Percentiles rank a stretch among this genome's conserved stretches.
These are phyloP conservation scores for Mechanitis messenoides DNA, from an alignment of 2,888 invertebrate species.

Conservation along the genomic window DNA sequence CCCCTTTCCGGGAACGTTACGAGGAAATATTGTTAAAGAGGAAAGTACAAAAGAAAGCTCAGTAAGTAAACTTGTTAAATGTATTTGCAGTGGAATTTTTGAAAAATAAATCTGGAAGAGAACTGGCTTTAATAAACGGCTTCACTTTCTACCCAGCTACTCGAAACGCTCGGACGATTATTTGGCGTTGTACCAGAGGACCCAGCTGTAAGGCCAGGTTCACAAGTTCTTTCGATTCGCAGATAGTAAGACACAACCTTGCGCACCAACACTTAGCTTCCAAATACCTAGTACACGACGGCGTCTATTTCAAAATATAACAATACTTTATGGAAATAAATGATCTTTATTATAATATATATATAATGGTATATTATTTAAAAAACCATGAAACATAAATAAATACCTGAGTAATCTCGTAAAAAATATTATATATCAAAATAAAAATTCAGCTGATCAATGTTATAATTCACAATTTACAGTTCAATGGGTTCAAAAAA, in stretches of 20 bases:
- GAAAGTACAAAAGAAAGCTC: too few species aligned
- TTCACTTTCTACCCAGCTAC: slow-evolving; percentile 30
- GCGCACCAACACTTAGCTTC: slow-evolving; percentile 61
- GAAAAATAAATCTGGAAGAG: slow-evolving; percentile 31
- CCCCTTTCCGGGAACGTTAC: too few species aligned
- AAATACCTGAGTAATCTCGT: not conserved
- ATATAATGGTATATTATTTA: not conserved
- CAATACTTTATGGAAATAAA: not conserved
- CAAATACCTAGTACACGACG: slow-evolving; percentile 30
- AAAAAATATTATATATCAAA: too few species aligned
- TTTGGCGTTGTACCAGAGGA: slow-evolving; percentile 34
- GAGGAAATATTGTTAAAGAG: too few species aligned
- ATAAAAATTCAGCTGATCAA: not conserved
- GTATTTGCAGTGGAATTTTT: slow-evolving; percentile 33
- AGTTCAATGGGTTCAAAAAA: slow-evolving; percentile 35
- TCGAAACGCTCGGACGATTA: slow-evolving; percentile 12
- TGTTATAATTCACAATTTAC: slow-evolving; percentile 17
- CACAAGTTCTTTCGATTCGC: slow-evolving; percentile 51
- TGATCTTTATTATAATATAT: not conserved
- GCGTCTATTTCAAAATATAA: slow-evolving; percentile 30
- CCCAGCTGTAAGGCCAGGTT: slow-evolving; percentile 59
- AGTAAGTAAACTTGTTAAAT: too few species aligned
- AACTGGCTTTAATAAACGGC: slow-evolving; percentile 32
- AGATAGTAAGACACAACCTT: slow-evolving; percentile 56
- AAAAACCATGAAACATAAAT: not conserved